Percentiles rank a stretch among this genome's conserved stretches.
Conservation (phyloP, 2,888 invertebrate species). For the Silvanus unidentatus region DNA sequence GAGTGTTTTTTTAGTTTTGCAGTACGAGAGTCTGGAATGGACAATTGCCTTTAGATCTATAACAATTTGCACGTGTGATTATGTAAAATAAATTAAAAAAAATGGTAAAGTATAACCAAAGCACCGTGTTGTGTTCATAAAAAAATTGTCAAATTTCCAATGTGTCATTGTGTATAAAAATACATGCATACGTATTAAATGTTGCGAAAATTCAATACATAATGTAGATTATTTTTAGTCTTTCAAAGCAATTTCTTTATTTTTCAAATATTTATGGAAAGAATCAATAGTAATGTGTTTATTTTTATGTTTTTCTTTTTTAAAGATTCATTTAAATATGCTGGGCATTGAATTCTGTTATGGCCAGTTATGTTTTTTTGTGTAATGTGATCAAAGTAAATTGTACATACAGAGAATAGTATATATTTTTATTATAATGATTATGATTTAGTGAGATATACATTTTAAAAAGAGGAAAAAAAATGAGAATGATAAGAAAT, state of each 20-base stretch:
- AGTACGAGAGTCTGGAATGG: slow-evolving; percentile 19
- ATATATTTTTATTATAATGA: slow-evolving; percentile 30
- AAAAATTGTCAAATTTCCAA: slow-evolving; percentile 13
- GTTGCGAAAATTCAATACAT: slow-evolving; percentile 23
- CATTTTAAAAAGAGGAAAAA: slow-evolving; percentile 14
- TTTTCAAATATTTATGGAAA: slow-evolving; percentile 6
- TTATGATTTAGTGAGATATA: slow-evolving; percentile 22
- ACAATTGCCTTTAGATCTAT: slow-evolving; percentile 16
- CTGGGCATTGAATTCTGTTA: slow-evolving; percentile 24
- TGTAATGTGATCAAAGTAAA: neutral
- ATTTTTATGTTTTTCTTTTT: slow-evolving; percentile 5
- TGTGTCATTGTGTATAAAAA: slow-evolving; percentile 7
- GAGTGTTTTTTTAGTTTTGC: slow-evolving; percentile 15
- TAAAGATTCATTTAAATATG: neutral
- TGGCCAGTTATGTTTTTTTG: slow-evolving; percentile 6
- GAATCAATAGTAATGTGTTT: slow-evolving; percentile 6
- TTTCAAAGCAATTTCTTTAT: slow-evolving; percentile 12
- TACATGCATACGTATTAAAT: slow-evolving; percentile 18
- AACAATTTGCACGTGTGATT: slow-evolving; percentile 21
- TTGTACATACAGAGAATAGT: slow-evolving; percentile 20
- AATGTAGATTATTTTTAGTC: slow-evolving; percentile 9
- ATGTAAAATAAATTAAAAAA: slow-evolving; percentile 11
- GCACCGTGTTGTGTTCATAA: slow-evolving; percentile 47
- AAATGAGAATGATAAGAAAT: neutral
- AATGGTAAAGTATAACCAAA: slow-evolving; percentile 38